These are phyloP conservation scores for Nestor notabilis DNA, from an alignment of 2,113 vertebrate species.

Conservation along the genomic window DNA sequence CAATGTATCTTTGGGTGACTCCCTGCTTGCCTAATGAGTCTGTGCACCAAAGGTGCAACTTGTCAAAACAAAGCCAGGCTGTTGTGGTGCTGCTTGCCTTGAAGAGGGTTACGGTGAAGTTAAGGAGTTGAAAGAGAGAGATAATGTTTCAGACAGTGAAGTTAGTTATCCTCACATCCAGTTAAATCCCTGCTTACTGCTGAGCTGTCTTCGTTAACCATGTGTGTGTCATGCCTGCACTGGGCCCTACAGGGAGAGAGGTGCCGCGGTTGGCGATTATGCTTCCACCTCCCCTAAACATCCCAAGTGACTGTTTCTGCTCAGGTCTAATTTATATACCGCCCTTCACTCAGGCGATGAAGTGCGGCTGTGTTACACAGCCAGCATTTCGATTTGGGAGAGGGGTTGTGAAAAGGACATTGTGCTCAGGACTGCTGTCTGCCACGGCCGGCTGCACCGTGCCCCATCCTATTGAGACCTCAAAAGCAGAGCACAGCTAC, in stretches of 20 bases:
- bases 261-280: neutral
- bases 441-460: neutral
- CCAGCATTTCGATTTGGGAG: neutral
- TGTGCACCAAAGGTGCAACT: neutral
- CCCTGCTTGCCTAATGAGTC: neutral
- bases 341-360: neutral
- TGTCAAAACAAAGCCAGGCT: slow-evolving; percentile 41
- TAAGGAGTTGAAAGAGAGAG: slow-evolving; percentile 24
- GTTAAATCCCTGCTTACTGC: neutral
- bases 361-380: neutral
- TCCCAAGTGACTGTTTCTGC: neutral
- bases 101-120: neutral
- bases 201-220: neutral
- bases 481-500: slow-evolving; percentile 24
- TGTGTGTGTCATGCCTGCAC: neutral
- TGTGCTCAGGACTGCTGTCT: neutral
- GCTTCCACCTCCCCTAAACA: neutral
- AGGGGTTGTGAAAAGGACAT: slow-evolving; percentile 10
- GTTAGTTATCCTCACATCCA: slow-evolving; percentile 30
- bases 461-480: slow-evolving; percentile 2
- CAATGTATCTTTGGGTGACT: neutral
- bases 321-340: neutral
- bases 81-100: neutral
- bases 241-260: neutral
- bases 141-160: slow-evolving; percentile 24